Base-by-base conservation (phyloP, 2,797 vertebrate genomes). In the Buphagus erythrorhynchus region DNA sequence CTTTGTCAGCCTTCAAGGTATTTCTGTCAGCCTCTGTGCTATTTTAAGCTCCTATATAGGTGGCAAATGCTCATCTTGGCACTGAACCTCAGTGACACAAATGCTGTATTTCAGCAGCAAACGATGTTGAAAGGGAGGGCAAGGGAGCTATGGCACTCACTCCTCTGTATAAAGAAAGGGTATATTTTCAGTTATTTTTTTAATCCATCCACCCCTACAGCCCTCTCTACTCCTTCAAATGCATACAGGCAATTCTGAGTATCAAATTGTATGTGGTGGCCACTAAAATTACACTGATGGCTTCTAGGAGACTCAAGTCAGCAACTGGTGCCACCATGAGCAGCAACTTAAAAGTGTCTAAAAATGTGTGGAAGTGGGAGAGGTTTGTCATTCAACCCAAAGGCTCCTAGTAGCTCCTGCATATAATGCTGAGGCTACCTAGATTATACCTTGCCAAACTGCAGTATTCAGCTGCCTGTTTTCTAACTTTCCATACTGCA, bases 31-130 rank as follows among this genome's bases (percentile, higher is more conserved):
- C 45, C 45, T 81, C 65, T 86, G 54, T 94, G 90, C 88, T 96
- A 94, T 96, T 97, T 96, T 97, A 92, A 87, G 80, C 86, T 93
- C 33, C 71, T 67, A 28, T 81, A 96, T 79, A 91, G 84, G 92
- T 96, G 90, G 86, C 29, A 92, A 95, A 63, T 59, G 43, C 69
- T 90, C 1, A 0, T 40, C 65, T 92, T 96, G 83, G 91, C 95
- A 76, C 78, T 89, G 93, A 87, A 96, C 92, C 77, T 91, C 46
- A 52, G 76, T 71, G 83, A 89, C 87, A 93, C 9, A 14, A 96
- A 80, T 84, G 65, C 68, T 75, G 45, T 78, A 67, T 88, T 93
- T 95, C 61, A 59, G 58, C 52, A 91, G 43, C 51, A 92, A 85
- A 66, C 0, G 0, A 13, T 66, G 38, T 51, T 74, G 76, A 80